Evolutionary conservation across 2,113 vertebrate species (phyloP), one percentile per base, ranked within the genome.

Genomic region (Barbus barbus): DNA sequence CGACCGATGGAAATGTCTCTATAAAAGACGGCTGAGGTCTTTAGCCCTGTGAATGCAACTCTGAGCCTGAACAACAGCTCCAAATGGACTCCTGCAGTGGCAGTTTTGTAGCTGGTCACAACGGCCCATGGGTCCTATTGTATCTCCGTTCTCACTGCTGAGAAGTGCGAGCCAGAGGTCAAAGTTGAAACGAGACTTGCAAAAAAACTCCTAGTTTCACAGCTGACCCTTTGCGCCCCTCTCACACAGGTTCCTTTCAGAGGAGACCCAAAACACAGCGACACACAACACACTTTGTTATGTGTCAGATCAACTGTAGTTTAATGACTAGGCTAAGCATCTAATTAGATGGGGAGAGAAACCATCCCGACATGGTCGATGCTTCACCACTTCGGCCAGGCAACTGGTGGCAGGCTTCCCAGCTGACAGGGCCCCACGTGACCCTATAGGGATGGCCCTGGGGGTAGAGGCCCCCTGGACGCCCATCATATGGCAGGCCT

Each of bases 111-210:
- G 89, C 86, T 83, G 77, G 33, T 72, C 83, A 6, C 56, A 84
- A 84, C 77, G 73, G 41, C 87, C 56, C 89, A 83, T 90, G 89
- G 85, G 87, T 89, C 84, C 87, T 44, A 86, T 94, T 95, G 92
- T 94, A 85, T 63, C 9, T 22, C 33, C 6, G 60, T 78, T 87
- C 87, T 87, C 86, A 86, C 85, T 86, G 77, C 87, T 81, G 73
- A 89, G 87, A 60, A 63, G 75, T 24, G 48, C 65, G 73, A 69
- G 61, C 71, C 71, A 1, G 13, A 24, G 92, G 91, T 91, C 91
- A 90, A 72, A 89, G 92, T n/a, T 91, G 28, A 75, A 85, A 36
- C 28, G 13, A 48, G 36, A 84, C 85, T 86, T 86, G 86, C 65
- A 85, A 84, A 89, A 89, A 63, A 81, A 36, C n/a, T 36, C 20